Conservation (phyloP, 2,888 invertebrate genomes). For the Ennomos fuscantarius region DNA sequence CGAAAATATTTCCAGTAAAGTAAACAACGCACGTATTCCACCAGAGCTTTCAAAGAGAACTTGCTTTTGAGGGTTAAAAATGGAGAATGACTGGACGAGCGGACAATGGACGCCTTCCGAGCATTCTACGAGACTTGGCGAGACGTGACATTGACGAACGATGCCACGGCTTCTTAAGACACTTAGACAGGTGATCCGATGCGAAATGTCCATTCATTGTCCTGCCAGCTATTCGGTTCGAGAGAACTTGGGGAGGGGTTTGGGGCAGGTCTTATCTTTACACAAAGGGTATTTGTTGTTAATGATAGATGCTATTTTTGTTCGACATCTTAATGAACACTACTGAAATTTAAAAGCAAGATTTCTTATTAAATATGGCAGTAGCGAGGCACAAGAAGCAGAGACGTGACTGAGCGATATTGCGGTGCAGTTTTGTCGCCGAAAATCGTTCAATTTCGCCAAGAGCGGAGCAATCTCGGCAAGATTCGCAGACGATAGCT, state of each 20-base stretch:
- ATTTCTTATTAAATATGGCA: slow-evolving; percentile 7
- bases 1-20: slow-evolving; percentile 24
- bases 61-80: slow-evolving; percentile 57
- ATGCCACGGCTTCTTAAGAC: slow-evolving; percentile 60
- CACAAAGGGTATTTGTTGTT: slow-evolving; percentile 42
- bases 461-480: slow-evolving; percentile 41
- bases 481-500: slow-evolving; percentile 50
- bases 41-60: slow-evolving; percentile 38
- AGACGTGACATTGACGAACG: slow-evolving; percentile 72
- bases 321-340: slow-evolving; percentile 21
- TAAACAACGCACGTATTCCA: slow-evolving; percentile 34
- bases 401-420: slow-evolving; percentile 24
- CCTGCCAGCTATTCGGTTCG: slow-evolving; percentile 52
- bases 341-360: slow-evolving; percentile 12
- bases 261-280: slow-evolving; percentile 42
- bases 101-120: slow-evolving; percentile 64
- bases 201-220: slow-evolving; percentile 68
- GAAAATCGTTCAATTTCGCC: slow-evolving; percentile 36
- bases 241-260: slow-evolving; percentile 35
- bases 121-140: slow-evolving; percentile 53
- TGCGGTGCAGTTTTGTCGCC: slow-evolving; percentile 34
- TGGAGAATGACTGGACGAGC: slow-evolving; percentile 56
- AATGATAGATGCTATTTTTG: slow-evolving; percentile 32
- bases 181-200: slow-evolving; percentile 76
- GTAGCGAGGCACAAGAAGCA: slow-evolving; percentile 5